A percentile compares a stretch with the other conserved stretches of the same genome.
phyloP scores from a whole-genome alignment of 2,113 vertebrate species.

The Dasyurus viverrinus region DNA sequence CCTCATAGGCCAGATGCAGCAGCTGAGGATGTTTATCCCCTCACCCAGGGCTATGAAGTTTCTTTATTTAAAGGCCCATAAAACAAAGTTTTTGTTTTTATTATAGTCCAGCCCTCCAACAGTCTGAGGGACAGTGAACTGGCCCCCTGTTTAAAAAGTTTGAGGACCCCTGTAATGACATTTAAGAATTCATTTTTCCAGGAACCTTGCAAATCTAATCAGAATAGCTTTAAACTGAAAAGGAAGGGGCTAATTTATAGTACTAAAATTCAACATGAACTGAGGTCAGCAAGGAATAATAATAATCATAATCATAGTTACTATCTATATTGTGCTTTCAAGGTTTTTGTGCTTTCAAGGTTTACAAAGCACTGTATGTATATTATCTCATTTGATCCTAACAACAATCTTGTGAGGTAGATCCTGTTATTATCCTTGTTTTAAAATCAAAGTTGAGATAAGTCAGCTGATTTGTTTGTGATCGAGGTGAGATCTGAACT shows the following conservation, averaged over 20 bases:
- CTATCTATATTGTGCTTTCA: not conserved
- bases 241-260: not conserved
- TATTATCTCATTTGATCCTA: not conserved
- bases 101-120: no score
- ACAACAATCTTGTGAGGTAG: not conserved
- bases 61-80: no score
- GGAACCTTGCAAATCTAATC: not conserved
- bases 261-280: not conserved
- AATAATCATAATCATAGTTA: not conserved
- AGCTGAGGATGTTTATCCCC: no score
- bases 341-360: not conserved
- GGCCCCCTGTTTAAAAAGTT: no score
- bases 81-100: no score
- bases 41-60: no score
- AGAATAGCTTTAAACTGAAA: not conserved
- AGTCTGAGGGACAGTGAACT: no score
- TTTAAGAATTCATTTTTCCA: not conserved
- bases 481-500: not conserved
- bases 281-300: not conserved
- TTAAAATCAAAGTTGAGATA: not conserved
- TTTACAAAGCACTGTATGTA: not conserved
- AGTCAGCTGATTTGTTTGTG: not conserved
- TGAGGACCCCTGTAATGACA: no score
- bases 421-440: not conserved
- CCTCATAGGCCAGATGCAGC: no score